A percentile compares a stretch with the other conserved stretches of the same genome.
Conservation (phyloP, 1,140 invertebrate genomes). For the Rhysida immarginata region DNA sequence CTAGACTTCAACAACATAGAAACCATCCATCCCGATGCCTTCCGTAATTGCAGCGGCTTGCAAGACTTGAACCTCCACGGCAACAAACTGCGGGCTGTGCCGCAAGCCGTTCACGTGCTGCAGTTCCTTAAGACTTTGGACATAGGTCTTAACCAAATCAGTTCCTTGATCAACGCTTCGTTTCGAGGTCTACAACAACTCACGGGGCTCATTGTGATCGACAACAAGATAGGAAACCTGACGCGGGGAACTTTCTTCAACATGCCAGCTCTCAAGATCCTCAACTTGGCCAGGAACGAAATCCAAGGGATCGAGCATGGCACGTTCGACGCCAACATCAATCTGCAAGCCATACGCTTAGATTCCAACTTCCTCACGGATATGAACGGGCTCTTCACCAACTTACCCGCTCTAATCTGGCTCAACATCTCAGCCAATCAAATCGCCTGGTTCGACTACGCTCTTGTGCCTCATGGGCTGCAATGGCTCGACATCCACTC, state of each 20-base stretch:
- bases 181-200: constrained; percentile 63
- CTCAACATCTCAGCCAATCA: constrained; percentile 83
- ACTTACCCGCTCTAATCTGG: constrained; percentile 66
- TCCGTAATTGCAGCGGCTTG: constrained; percentile 56
- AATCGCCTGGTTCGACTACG: constrained; percentile 78
- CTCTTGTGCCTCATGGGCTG: constrained; percentile 57
- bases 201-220: constrained; percentile 66
- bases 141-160: constrained; percentile 62
- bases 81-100: constrained; percentile 56
- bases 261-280: constrained; percentile 62
- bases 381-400: constrained; percentile 66
- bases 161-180: constrained; percentile 53
- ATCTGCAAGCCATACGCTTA: constrained; percentile 66
- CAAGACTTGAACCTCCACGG: constrained; percentile 70
- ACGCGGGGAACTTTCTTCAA: constrained; percentile 62
- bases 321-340: constrained; percentile 58
- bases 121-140: constrained; percentile 58
- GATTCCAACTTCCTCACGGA: constrained; percentile 71
- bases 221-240: constrained; percentile 74
- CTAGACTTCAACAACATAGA: constrained; percentile 63
- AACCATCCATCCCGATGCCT: constrained; percentile 59
- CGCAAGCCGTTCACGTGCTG: constrained; percentile 55
- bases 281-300: constrained; percentile 75
- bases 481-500: constrained; percentile 81
- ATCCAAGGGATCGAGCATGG: constrained; percentile 62